Conservation (phyloP, 2,888 invertebrate genomes). For the Hydraecia micacea region DNA sequence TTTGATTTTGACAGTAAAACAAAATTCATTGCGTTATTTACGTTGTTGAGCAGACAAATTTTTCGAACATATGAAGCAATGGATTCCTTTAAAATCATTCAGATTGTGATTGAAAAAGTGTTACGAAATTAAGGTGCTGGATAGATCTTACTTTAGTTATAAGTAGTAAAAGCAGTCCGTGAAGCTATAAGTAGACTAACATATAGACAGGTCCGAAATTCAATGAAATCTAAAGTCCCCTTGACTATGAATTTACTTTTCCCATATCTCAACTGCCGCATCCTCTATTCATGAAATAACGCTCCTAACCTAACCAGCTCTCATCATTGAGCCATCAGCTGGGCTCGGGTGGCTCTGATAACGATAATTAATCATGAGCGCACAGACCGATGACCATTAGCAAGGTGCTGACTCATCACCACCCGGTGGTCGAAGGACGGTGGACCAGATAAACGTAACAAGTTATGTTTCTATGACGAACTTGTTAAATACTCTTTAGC, state of each 20-base stretch:
- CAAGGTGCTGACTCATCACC: slow-evolving; percentile 83
- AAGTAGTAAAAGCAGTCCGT: no score
- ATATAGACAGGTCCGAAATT: neutral
- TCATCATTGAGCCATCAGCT: slow-evolving; percentile 87
- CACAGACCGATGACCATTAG: slow-evolving; percentile 85
- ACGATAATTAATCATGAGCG: slow-evolving; percentile 86
- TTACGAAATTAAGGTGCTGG: neutral
- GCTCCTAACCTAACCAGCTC: slow-evolving; percentile 71
- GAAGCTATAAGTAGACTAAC: neutral
- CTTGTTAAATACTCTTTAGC: slow-evolving; percentile 69
- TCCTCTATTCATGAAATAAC: slow-evolving; percentile 56
- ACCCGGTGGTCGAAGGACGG: slow-evolving; percentile 78
- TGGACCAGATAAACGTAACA: slow-evolving; percentile 55
- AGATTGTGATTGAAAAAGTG: neutral
- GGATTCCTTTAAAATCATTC: neutral
- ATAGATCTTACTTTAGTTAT: neutral
- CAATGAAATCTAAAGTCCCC: neutral
- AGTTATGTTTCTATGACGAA: slow-evolving; percentile 72
- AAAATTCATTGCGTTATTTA: neutral
- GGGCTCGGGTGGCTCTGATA: slow-evolving; percentile 80
- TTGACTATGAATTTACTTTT: neutral
- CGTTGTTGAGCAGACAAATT: neutral
- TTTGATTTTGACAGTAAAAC: neutral
- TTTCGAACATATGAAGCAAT: neutral
- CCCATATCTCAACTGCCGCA: slow-evolving; percentile 37